phyloP scores from a whole-genome alignment of 2,888 invertebrate species.

The Hirtodrosophila histrioides region DNA sequence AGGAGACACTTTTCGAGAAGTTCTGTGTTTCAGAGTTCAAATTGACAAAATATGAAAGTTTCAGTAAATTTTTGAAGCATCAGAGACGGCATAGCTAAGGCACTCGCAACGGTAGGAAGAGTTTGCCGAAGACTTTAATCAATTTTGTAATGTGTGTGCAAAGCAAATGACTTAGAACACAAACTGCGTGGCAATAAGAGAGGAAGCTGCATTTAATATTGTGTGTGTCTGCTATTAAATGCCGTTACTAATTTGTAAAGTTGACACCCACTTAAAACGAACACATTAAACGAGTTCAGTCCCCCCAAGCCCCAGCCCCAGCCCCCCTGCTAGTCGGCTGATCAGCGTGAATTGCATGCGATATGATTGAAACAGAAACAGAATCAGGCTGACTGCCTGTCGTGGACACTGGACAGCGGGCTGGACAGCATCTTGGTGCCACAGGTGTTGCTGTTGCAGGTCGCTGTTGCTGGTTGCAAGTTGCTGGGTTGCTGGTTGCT shows the following conservation, averaged over 20 bases:
- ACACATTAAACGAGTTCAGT: constrained; percentile 40
- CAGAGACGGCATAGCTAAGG: neutral
- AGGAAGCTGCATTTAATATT: constrained; percentile 18
- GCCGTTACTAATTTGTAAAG: constrained; percentile 69
- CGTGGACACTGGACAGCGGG: constrained; percentile 10
- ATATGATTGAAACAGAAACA: constrained; percentile 54
- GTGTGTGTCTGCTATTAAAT: constrained; percentile 45
- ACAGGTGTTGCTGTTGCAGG: constrained; percentile 45
- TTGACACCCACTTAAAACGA: constrained; percentile 69
- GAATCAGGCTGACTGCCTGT: constrained; percentile 39
- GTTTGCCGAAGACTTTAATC: neutral
- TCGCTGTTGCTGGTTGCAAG: neutral
- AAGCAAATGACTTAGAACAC: constrained; percentile 62
- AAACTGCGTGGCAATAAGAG: constrained; percentile 27
- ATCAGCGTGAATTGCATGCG: constrained; percentile 22
- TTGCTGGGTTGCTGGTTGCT: too few relatives aligned
- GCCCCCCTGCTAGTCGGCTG: neutral
- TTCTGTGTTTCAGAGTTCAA: too few relatives aligned
- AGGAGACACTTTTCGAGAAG: too few relatives aligned
- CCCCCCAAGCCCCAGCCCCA: neutral
- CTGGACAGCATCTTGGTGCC: constrained; percentile 7
- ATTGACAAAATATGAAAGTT: too few relatives aligned
- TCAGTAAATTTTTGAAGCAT: too few relatives aligned
- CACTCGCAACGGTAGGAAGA: neutral
- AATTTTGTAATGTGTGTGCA: constrained; percentile 1